Conservation (phyloP, 2,113 vertebrate genomes). For the Xiphorhynchus elegans region DNA sequence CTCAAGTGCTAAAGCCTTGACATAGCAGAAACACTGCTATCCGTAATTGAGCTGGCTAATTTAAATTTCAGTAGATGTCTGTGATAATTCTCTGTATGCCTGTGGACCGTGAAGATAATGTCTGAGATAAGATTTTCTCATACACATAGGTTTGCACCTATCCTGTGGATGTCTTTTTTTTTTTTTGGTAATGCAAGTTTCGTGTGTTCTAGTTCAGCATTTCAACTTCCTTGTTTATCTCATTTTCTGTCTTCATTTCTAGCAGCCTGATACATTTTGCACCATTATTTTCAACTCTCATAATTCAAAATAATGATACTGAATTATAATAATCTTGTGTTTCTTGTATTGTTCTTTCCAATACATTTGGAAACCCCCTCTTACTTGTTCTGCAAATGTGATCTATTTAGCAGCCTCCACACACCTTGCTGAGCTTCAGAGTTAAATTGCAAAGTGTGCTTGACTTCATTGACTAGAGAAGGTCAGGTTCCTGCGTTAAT, state of each 20-base stretch:
- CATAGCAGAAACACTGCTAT: not conserved
- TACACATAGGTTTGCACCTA: not conserved
- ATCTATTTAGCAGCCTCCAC: not conserved
- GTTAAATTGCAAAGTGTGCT: not conserved
- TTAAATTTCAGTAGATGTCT: not conserved
- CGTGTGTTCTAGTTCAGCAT: not conserved
- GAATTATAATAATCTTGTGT: not conserved
- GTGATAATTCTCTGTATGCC: not conserved
- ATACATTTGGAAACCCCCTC: not conserved
- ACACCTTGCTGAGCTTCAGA: not conserved
- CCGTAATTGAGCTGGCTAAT: not conserved
- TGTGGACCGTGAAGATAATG: not conserved
- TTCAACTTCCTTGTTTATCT: slow-evolving; percentile 1
- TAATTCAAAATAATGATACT: not conserved
- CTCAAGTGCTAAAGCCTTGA: not conserved
- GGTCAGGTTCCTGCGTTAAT: not conserved
- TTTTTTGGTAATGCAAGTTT: not conserved
- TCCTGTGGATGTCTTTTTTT: not conserved
- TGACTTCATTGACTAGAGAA: not conserved
- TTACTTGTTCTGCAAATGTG: not conserved
- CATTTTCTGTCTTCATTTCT: not conserved
- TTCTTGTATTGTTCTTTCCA: not conserved
- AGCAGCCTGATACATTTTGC: not conserved
- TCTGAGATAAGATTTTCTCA: not conserved
- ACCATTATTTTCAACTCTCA: not conserved